phyloP scores from a whole-genome alignment of 2,797 vertebrate species.

The Oceanodroma leucorhoa region DNA sequence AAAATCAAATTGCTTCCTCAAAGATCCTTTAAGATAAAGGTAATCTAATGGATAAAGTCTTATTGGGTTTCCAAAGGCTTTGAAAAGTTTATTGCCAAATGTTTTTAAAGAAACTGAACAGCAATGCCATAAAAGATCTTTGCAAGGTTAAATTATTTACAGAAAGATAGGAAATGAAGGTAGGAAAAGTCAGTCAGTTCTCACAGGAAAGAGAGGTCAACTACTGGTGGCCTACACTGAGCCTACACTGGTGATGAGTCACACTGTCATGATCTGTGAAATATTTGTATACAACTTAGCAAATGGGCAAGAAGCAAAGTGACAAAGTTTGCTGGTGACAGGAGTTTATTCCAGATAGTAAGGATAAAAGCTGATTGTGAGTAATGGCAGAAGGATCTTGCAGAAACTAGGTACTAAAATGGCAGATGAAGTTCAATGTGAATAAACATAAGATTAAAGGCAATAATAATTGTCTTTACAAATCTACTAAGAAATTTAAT shows the following conservation, averaged over 20 bases:
- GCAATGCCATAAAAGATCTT: neutral
- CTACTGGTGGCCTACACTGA: neutral
- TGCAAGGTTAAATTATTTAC: neutral
- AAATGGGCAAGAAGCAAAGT: neutral
- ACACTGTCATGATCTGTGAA: neutral
- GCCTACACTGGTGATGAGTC: neutral
- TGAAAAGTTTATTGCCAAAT: neutral
- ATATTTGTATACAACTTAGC: neutral
- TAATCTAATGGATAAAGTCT: neutral
- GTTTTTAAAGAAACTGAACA: neutral
- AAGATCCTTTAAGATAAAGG: neutral
- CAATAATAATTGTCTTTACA: neutral
- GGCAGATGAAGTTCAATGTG: neutral
- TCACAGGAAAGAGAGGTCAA: neutral
- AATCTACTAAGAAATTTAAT: conserved; percentile 15
- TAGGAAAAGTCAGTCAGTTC: neutral
- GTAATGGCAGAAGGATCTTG: neutral
- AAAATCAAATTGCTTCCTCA: neutral
- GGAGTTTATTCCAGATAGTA: neutral
- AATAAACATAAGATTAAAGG: neutral
- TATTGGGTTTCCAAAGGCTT: neutral
- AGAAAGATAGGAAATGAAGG: neutral
- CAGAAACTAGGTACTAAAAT: neutral
- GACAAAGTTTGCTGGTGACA: neutral
- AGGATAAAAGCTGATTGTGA: neutral